Base-by-base conservation (phyloP, 2,113 vertebrate species). In the Alethe diademata region DNA sequence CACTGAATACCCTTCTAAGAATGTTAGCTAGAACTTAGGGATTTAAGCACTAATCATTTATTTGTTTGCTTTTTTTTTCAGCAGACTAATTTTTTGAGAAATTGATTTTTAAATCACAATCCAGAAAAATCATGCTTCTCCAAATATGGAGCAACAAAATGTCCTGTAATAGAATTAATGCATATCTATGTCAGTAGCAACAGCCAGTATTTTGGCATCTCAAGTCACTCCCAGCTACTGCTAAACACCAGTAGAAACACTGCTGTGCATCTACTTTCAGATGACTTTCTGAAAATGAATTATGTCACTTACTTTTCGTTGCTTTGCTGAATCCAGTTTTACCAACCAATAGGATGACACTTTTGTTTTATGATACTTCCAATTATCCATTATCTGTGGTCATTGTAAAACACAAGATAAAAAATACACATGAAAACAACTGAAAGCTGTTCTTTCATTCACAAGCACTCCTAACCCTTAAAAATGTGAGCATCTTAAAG, bases 311-410 rank as follows among this genome's bases (percentile, higher is more conserved):
- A 99, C 99, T 98, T 99, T 99, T 83, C 99, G 98, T 92, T 99
- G 99, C 97, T 99, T 99, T 81, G 96, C 98, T 71, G 99, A 98
- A 95, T 99, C 99, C 97, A 99, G 96, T 97, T 99, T 99, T 96
- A 99, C 98, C 60, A 99, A 97, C 99, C 99, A 99, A 83, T 98
- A 99, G 38, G 99, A 99, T 80, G 99, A 99, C 72, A 99, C 99
- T 97, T 99, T 99, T 97, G 99, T 98, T 98, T 99, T 99, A 97
- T 99, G 99, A 94, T 98, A 98, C 83, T 99, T 99, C 99, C 99
- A 99, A 95, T 99, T 99, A 97, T 99, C 99, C 43, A 99, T 98
- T 85, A 99, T 99, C 99, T 99, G 95, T 91, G 93, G 78, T 25
- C 78, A 60, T 73, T 24, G 11, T 38, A 57, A 83, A 93, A 97